Base-by-base conservation (phyloP, 2,888 invertebrate species). In the Tiliacea aurago region DNA sequence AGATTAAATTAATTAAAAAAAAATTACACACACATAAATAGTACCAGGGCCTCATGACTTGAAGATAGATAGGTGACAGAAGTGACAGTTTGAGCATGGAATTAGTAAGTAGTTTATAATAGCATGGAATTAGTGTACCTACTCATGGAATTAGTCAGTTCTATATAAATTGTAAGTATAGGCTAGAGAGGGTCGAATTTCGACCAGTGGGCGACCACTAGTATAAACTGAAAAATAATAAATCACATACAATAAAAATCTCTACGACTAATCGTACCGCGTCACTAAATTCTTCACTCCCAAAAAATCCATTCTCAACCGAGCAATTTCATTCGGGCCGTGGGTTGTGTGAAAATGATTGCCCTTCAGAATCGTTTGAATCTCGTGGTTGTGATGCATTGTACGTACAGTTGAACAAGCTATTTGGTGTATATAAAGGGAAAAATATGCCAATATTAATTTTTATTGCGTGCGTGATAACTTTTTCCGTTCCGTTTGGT, bases 321-420 rank as follows among this genome's bases (percentile, higher is more conserved):
- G 11, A 69, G 4, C 15, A 49, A 58, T 76, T 70, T 77, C 28
- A 81, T 73, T 76, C 59, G 63, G 20, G 13, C 63, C 28, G 47
- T 72, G 47, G 59, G 63, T 45, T 33, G 43, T 53, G n/a, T 18
- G 41, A 68, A 66, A 61, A 75, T 69, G 13, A 13, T 70, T 75
- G 66, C 58, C 83, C 65, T 78, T 86, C 67, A 10, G 18, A n/a
- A 61, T 74, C 63, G 43, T 58, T 18, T 65, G 70, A 58, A 74
- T 63, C 33, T 58, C 45, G 78, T 79, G 76, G 83, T 75, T 70
- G 86, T 80, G 87, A 84, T 72, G 83, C 81, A 86, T 86, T 87
- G 88, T 87, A 65, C 10, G 87, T 88, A 67, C 18, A 33, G 4
- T 33, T 15, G 6, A 49, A 49, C 5, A 56, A 33, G 15, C 3